These are phyloP conservation scores for Euwallacea similis DNA, from an alignment of 1,140 invertebrate species.

Conservation along the genomic window DNA sequence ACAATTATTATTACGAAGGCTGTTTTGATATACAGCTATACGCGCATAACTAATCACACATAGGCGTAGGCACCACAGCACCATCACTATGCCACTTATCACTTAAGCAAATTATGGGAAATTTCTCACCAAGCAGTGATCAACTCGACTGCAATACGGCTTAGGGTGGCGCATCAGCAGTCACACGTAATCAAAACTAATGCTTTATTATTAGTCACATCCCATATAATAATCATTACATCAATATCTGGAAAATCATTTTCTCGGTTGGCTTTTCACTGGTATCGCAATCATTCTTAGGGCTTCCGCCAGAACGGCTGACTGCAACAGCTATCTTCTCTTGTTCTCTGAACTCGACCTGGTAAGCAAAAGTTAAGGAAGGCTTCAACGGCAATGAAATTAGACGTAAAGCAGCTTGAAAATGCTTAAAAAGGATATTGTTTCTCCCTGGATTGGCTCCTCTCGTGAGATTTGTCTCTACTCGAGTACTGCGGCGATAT, in stretches of 20 bases:
- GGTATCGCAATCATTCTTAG: conserved; percentile 1
- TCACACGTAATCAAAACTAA: too few species aligned
- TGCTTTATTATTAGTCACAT: conserved; percentile 13
- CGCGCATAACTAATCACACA: too few species aligned
- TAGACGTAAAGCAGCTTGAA: not conserved
- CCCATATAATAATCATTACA: conserved; percentile 15
- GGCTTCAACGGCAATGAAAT: not conserved
- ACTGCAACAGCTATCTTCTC: conserved; percentile 63
- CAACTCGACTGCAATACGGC: too few species aligned
- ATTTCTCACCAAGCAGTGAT: too few species aligned
- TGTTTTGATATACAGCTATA: too few species aligned
- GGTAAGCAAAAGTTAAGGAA: conserved; percentile 58
- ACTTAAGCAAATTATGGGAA: too few species aligned
- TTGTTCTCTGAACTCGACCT: conserved; percentile 61
- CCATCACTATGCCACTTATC: too few species aligned
- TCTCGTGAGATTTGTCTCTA: conserved; percentile 67
- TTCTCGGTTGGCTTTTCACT: not conserved
- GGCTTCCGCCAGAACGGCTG: conserved; percentile 11
- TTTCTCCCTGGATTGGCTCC: conserved; percentile 70
- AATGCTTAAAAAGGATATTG: conserved; percentile 74
- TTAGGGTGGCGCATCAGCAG: too few species aligned
- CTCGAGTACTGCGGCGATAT: conserved; percentile 64
- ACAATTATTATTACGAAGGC: too few species aligned
- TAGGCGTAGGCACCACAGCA: too few species aligned
- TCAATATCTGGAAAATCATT: conserved; percentile 5